Evolutionary conservation across 1,140 invertebrate species (phyloP).

Genomic region (Campoletis sonorensis): DNA sequence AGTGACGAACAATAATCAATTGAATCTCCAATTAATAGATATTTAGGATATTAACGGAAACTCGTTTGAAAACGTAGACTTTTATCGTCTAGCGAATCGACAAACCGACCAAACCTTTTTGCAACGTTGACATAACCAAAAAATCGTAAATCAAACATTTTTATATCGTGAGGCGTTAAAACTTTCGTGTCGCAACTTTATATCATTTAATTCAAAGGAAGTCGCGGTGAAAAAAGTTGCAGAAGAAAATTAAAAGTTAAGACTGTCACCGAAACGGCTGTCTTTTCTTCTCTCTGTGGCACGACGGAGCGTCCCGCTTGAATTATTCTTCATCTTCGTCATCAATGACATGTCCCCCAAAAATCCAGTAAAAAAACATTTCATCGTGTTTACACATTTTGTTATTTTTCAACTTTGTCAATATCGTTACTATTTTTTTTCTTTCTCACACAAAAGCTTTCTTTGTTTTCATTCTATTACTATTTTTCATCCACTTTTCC

Average conservation of each 20-base stretch:
- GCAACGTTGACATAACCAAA: neutral
- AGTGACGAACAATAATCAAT: too few relatives aligned
- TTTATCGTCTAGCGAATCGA: conserved; percentile 31
- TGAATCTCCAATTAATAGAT: too few relatives aligned
- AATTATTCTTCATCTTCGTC: conserved; percentile 35
- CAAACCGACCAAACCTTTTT: neutral
- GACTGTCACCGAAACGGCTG: conserved; percentile 56
- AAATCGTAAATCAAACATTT: neutral
- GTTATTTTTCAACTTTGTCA: too few relatives aligned
- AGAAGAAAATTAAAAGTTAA: conserved; percentile 58
- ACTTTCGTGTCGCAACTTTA: neutral
- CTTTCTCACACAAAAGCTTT: too few relatives aligned
- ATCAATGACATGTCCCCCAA: neutral
- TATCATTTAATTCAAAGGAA: conserved; percentile 46
- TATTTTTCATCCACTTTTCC: neutral
- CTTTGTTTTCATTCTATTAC: neutral
- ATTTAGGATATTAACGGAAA: too few relatives aligned
- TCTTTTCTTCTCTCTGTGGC: conserved; percentile 48
- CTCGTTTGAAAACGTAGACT: neutral
- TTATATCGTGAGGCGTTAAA: neutral
- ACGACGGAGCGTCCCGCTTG: conserved; percentile 48
- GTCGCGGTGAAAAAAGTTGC: conserved; percentile 60
- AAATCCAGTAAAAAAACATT: conserved; percentile 25
- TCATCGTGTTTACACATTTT: neutral
- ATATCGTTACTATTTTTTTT: neutral